Percentiles rank a stretch among this genome's conserved stretches.
These are phyloP conservation scores for Drosophila neoperkinsi DNA, from an alignment of 2,888 invertebrate species.

Conservation along the genomic window DNA sequence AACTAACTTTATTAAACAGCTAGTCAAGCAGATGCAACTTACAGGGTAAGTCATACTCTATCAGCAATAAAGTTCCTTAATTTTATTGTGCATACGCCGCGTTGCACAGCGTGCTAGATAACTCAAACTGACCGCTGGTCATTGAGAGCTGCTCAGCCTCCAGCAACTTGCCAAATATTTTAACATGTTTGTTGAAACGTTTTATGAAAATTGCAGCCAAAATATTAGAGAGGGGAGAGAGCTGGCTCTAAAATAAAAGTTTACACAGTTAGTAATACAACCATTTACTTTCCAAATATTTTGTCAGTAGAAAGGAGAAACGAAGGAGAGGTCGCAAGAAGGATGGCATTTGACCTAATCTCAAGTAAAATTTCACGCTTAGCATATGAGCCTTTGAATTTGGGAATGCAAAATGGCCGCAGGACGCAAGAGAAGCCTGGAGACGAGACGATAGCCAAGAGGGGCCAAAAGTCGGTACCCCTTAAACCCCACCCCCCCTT, in stretches of 20 bases:
- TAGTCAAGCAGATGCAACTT: neutral
- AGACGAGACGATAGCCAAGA: constrained; percentile 28
- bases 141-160: constrained; percentile 35
- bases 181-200: constrained; percentile 73
- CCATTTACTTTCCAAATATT: constrained; percentile 80
- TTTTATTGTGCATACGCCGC: constrained; percentile 42
- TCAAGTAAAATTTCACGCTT: constrained; percentile 74
- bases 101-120: constrained; percentile 17
- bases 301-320: constrained; percentile 33
- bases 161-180: constrained; percentile 68
- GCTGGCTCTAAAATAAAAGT: constrained; percentile 57
- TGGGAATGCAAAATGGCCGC: constrained; percentile 51
- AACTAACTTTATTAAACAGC: neutral
- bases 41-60: constrained; percentile 15
- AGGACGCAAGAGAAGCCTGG: constrained; percentile 12
- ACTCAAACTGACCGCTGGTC: constrained; percentile 41
- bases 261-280: constrained; percentile 78
- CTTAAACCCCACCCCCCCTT: neutral
- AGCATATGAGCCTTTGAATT: constrained; percentile 67
- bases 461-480: constrained; percentile 12
- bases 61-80: neutral
- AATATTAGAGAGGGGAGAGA: constrained; percentile 5
- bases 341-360: constrained; percentile 34
- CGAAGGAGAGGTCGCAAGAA: neutral
- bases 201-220: constrained; percentile 69